A percentile compares a stretch with the other conserved stretches of the same genome.
phyloP scores from a whole-genome alignment of 1,140 invertebrate species.

The Branchinecta lynchi region DNA sequence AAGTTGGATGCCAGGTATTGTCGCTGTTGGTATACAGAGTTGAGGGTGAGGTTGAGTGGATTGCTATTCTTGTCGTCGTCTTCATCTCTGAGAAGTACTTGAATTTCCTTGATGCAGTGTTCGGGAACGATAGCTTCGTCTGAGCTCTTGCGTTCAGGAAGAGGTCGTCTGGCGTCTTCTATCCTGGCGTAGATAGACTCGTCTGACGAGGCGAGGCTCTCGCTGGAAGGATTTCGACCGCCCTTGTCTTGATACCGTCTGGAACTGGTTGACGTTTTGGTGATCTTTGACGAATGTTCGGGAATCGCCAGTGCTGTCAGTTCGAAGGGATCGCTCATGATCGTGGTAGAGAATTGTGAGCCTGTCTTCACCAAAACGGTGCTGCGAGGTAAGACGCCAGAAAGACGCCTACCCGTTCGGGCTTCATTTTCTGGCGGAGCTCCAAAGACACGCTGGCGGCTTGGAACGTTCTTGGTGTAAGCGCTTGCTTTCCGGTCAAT shows the following conservation, averaged over 20 bases:
- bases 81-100: conserved; percentile 20
- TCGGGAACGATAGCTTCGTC: conserved; percentile 19
- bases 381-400: background rate
- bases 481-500: too few species aligned
- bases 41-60: conserved; percentile 3
- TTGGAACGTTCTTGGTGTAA: too few species aligned
- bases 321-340: too few species aligned
- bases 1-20: conserved; percentile 19
- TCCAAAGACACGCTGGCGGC: too few species aligned
- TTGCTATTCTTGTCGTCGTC: conserved; percentile 12
- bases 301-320: too few species aligned
- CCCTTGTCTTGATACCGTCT: too few species aligned
- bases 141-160: background rate
- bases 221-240: background rate
- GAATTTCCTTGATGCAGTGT: conserved; percentile 21
- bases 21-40: conserved; percentile 13
- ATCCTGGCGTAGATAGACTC: conserved; percentile 20
- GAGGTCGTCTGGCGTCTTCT: conserved; percentile 16
- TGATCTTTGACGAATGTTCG: too few species aligned
- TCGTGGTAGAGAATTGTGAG: background rate
- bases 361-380: background rate
- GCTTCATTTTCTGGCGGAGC: too few species aligned
- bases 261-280: too few species aligned
- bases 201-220: conserved; percentile 12
- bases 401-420: too few species aligned